A percentile compares a stretch with the other conserved stretches of the same genome.
Conservation (phyloP, 2,113 vertebrate species). For the Crotalus helleri region DNA sequence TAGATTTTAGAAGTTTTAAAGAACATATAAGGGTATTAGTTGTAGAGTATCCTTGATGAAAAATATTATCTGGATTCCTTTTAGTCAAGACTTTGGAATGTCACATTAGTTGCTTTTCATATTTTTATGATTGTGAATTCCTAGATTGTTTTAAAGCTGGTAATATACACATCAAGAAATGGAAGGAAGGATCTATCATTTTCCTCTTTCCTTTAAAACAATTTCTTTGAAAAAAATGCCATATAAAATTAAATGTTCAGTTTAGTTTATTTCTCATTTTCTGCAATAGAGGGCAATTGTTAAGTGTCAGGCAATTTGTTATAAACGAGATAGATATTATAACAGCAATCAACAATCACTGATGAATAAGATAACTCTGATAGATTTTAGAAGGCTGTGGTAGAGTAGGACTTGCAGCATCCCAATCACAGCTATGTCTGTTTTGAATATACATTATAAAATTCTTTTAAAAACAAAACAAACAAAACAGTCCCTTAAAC, state of each 20-base stretch:
- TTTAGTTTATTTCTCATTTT: not conserved
- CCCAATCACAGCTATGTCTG: not conserved
- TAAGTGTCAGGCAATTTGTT: constrained; percentile 38
- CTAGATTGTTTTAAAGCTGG: not conserved
- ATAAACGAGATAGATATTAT: constrained; percentile 26
- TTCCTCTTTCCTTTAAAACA: constrained; percentile 24
- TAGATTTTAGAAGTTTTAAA: not conserved
- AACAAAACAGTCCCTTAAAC: not conserved
- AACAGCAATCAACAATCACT: not conserved
- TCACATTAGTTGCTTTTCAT: not conserved
- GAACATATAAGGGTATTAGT: not conserved
- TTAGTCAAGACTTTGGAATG: not conserved
- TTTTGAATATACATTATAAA: constrained; percentile 7
- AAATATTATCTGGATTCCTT: not conserved
- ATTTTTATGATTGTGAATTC: not conserved
- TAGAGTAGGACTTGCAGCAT: constrained; percentile 20
- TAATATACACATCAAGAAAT: not conserved
- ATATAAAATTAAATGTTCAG: not conserved
- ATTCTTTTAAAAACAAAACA: not conserved
- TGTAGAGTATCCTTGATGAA: not conserved
- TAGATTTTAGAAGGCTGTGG: not conserved
- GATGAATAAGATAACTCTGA: constrained; percentile 15
- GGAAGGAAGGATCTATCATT: not conserved
- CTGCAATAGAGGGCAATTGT: constrained; percentile 6
- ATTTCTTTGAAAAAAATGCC: not conserved